Evolutionary conservation across 2,888 invertebrate genomes (phyloP).

Genomic region (Teleogryllus oceanicus): DNA sequence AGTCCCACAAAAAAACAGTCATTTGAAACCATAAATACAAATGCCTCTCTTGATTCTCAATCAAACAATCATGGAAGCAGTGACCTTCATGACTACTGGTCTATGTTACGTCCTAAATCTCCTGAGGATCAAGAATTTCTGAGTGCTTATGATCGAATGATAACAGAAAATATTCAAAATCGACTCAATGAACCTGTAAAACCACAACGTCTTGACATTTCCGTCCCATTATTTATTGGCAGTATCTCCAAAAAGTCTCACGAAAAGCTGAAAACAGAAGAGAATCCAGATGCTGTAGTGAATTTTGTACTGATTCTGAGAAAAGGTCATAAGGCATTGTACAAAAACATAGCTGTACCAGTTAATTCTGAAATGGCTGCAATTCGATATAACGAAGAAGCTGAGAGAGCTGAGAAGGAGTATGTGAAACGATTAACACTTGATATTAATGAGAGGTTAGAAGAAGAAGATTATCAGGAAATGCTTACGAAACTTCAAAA

Average conservation of each 20-base stretch:
- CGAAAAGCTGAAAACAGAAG: slow-evolving; percentile 48
- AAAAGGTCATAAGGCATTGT: slow-evolving; percentile 89
- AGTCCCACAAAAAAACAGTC: background rate
- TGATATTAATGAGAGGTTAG: slow-evolving; percentile 90
- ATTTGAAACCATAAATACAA: background rate
- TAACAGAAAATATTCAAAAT: slow-evolving; percentile 86
- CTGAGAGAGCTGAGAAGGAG: slow-evolving; percentile 53
- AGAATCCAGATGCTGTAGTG: slow-evolving; percentile 60
- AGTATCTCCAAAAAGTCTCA: slow-evolving; percentile 75
- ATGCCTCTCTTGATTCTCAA: background rate
- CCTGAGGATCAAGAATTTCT: slow-evolving; percentile 79
- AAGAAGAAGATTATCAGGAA: slow-evolving; percentile 89
- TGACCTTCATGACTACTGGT: background rate
- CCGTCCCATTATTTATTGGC: slow-evolving; percentile 79
- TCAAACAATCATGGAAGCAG: background rate
- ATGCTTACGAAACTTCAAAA: slow-evolving; percentile 60
- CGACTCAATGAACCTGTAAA: slow-evolving; percentile 75
- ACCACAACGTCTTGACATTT: slow-evolving; percentile 82
- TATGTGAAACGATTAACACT: slow-evolving; percentile 70
- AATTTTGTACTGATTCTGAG: slow-evolving; percentile 91
- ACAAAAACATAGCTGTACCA: slow-evolving; percentile 86
- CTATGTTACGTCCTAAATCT: background rate
- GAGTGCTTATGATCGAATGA: slow-evolving; percentile 85
- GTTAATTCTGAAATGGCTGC: slow-evolving; percentile 82
- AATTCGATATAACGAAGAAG: slow-evolving; percentile 82